These are phyloP conservation scores for Lochmaea crataegi DNA, from an alignment of 2,888 invertebrate species.

Conservation along the genomic window DNA sequence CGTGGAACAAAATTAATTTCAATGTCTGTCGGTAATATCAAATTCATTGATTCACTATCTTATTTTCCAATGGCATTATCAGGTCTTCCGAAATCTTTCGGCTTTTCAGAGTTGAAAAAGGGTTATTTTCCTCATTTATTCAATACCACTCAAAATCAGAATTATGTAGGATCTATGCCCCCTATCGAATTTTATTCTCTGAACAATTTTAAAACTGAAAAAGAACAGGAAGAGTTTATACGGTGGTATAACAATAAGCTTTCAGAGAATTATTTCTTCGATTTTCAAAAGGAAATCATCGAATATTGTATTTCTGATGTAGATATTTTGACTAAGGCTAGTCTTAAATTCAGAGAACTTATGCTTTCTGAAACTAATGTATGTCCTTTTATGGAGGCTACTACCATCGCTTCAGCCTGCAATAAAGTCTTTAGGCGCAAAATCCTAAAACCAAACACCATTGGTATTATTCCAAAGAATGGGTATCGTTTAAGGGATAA, in stretches of 20 bases:
- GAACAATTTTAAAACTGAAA: constrained; percentile 20
- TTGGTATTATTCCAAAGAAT: constrained; percentile 51
- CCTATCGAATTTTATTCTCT: constrained; percentile 28
- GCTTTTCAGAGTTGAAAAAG: constrained; percentile 38
- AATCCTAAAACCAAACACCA: constrained; percentile 49
- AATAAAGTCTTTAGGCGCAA: constrained; percentile 49
- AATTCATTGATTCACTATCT: constrained; percentile 52
- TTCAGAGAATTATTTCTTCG: constrained; percentile 47
- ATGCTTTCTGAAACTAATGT: constrained; percentile 21
- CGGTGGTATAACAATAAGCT: constrained; percentile 35
- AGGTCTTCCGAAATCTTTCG: constrained; percentile 42
- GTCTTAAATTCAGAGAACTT: constrained; percentile 29
- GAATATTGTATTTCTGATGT: constrained; percentile 48
- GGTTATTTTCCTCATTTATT: constrained; percentile 49
- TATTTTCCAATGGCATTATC: constrained; percentile 47
- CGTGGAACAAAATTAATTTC: constrained; percentile 42
- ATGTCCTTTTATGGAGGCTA: constrained; percentile 50
- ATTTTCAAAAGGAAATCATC: constrained; percentile 51
- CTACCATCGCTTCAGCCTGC: constrained; percentile 51
- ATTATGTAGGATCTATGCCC: constrained; percentile 35
- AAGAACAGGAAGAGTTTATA: constrained; percentile 8
- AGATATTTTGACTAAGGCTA: constrained; percentile 30
- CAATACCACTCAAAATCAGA: constrained; percentile 32
- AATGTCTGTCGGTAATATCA: constrained; percentile 39
- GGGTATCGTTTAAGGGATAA: constrained; percentile 50